Evolutionary conservation across 2,113 vertebrate species (phyloP), one percentile per base, ranked within the genome.

Genomic region (Lepidothrix coronata): DNA sequence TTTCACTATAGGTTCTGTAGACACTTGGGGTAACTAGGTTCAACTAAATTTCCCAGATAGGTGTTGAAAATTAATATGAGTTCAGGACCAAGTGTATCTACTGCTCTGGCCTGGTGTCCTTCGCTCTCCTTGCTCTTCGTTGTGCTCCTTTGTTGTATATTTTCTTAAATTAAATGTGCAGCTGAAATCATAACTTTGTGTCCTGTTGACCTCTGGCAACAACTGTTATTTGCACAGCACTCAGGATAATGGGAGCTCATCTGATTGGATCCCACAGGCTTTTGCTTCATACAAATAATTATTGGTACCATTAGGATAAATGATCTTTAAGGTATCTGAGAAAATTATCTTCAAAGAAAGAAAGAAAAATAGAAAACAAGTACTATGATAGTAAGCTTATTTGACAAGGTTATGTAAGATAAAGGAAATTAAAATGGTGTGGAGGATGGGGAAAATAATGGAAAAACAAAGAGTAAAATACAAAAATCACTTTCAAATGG

Each of bases 231-330:
- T 85, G 55, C 70, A 76, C 22, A 93, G 74, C 63, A 80, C 59
- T 55, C 59, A 74, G 55, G 33, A 63, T 83, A 94, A 90, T 52
- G 94, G 55, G 14, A 82, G 35, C 27, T 90, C 48, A 90, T 72
- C 52, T 77, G 43, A 74, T 3, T 77, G 33, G 5, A 43, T 91
- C 82, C 72, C 72, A 58, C 2, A 27, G 35, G 82, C 35, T 83
- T 94, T 88, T 81, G 43, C 39, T 76, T 93, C 49, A 52, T 63
- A 67, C 21, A 77, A 91, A 88, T 80, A 90, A 78, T 96, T 94
- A 82, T 41, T 68, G 44, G 23, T 83, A 72, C 76, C 8, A 31
- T 86, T 78, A 86, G 41, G 66, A 92, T 80, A 92, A 91, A 91
- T 80, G 48, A 77, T 72, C 19, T 89, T 89, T n/a, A 10, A 88